Conservation (phyloP, 2,888 invertebrate genomes). For the Morpho achilles region DNA sequence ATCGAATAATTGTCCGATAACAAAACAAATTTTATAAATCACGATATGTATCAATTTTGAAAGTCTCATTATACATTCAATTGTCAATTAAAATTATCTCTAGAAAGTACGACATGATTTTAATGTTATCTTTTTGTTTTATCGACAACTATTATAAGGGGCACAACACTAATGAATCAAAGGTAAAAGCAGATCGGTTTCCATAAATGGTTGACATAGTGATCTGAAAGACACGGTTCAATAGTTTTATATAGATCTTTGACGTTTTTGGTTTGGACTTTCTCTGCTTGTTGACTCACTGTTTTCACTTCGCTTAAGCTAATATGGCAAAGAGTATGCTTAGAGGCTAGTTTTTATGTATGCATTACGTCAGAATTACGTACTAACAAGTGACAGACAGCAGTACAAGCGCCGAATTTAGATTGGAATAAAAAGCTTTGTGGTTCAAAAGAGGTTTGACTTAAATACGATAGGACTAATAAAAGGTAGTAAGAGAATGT, state of each 20-base stretch:
- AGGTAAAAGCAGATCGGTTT: conserved; percentile 24
- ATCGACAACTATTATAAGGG: conserved; percentile 15
- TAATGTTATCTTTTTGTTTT: conserved; percentile 1
- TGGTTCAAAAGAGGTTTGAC: too few species aligned
- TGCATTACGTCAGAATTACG: too few species aligned
- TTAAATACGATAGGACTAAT: too few species aligned
- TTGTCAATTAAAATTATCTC: conserved; percentile 13
- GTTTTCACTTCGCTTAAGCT: conserved; percentile 21
- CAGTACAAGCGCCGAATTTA: too few species aligned
- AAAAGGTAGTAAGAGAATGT: too few species aligned
- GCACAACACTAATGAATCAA: conserved; percentile 22
- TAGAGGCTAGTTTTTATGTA: too few species aligned
- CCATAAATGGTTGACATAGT: conserved; percentile 24
- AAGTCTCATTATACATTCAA: conserved; percentile 6
- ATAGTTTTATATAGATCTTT: conserved; percentile 14
- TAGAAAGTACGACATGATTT: conserved; percentile 5
- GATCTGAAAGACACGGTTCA: conserved; percentile 17
- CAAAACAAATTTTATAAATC: too few species aligned
- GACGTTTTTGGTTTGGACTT: conserved; percentile 23
- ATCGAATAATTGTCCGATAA: too few species aligned
- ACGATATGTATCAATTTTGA: conserved; percentile 6
- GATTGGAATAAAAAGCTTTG: too few species aligned
- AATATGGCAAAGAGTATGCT: conserved; percentile 1
- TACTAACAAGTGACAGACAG: too few species aligned
- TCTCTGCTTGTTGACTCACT: conserved; percentile 24